A percentile compares a stretch with the other conserved stretches of the same genome.
Conservation (phyloP, 2,113 vertebrate genomes). For the Chaenocephalus aceratus region DNA sequence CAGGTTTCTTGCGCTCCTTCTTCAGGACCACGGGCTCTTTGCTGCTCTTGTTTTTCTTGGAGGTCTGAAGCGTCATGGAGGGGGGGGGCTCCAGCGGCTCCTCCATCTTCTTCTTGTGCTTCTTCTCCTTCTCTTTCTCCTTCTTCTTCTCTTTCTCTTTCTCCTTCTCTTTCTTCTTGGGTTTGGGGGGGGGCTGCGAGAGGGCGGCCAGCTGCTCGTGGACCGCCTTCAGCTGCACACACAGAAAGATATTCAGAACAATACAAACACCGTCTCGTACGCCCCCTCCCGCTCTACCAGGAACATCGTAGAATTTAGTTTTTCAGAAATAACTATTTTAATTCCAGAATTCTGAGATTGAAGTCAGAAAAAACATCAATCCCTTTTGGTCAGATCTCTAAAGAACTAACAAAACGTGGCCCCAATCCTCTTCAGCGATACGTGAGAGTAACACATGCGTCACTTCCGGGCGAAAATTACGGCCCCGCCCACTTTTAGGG, state of each 20-base stretch:
- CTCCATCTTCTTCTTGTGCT: conserved; percentile 89
- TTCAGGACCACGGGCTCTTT: conserved; percentile 79
- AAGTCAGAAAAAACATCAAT: too few relatives aligned
- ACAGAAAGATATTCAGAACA: neutral
- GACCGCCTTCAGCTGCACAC: conserved; percentile 91
- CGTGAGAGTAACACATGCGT: too few relatives aligned
- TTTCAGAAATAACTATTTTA: too few relatives aligned
- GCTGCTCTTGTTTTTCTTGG: conserved; percentile 76
- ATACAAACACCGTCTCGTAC: too few relatives aligned
- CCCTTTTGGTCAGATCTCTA: too few relatives aligned
- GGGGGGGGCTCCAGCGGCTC: conserved; percentile 77
- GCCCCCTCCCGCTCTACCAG: too few relatives aligned
- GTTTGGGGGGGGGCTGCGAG: conserved; percentile 94
- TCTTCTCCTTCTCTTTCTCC: conserved; percentile 92
- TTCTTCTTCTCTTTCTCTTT: conserved; percentile 91
- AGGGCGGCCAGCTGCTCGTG: conserved; percentile 95
- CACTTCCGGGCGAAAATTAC: too few relatives aligned
- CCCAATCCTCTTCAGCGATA: too few relatives aligned
- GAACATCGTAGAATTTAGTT: too few relatives aligned
- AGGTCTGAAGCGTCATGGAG: conserved; percentile 60
- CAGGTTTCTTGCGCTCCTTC: conserved; percentile 89
- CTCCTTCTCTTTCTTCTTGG: conserved; percentile 94
- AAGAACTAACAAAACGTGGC: too few relatives aligned
- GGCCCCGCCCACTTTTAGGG: too few relatives aligned
- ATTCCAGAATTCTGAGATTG: too few relatives aligned